Percentiles rank a stretch among this genome's conserved stretches.
phyloP scores from a whole-genome alignment of 2,113 vertebrate species.

The Apistogramma diplotaenia region DNA sequence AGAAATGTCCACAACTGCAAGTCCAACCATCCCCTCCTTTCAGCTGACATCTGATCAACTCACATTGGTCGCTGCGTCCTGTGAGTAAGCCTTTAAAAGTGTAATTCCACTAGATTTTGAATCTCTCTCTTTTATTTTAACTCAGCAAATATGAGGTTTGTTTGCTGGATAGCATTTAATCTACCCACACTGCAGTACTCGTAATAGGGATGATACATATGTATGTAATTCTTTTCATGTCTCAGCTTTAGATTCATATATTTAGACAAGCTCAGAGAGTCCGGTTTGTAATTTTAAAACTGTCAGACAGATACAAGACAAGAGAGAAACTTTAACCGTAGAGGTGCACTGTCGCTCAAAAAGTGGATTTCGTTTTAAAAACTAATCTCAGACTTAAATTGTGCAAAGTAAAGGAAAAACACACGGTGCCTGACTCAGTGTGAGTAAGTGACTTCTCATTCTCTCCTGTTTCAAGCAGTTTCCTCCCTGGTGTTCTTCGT shows the following conservation, averaged over 20 bases:
- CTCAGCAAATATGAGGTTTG: neutral
- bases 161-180: neutral
- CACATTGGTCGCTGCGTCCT: slow-evolving; percentile 70
- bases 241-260: neutral
- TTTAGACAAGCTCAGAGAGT: neutral
- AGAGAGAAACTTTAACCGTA: neutral
- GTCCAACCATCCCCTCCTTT: slow-evolving; percentile 57
- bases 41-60: slow-evolving; percentile 69
- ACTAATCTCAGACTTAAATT: neutral
- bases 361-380: neutral
- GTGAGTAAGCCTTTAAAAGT: slow-evolving; percentile 64
- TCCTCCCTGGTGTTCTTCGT: slow-evolving; percentile 80
- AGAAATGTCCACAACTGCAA: slow-evolving; percentile 71
- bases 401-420: neutral
- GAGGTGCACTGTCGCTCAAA: neutral
- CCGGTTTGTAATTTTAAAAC: neutral
- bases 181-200: neutral
- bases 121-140: neutral
- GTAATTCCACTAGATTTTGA: neutral
- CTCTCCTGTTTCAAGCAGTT: slow-evolving; percentile 56
- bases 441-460: slow-evolving; percentile 5
- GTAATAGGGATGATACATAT: neutral
- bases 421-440: neutral
- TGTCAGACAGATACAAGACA: too few relatives aligned
- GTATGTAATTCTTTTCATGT: neutral